These are phyloP conservation scores for Bombylius major DNA, from an alignment of 2,888 invertebrate genomes.

Conservation along the genomic window DNA sequence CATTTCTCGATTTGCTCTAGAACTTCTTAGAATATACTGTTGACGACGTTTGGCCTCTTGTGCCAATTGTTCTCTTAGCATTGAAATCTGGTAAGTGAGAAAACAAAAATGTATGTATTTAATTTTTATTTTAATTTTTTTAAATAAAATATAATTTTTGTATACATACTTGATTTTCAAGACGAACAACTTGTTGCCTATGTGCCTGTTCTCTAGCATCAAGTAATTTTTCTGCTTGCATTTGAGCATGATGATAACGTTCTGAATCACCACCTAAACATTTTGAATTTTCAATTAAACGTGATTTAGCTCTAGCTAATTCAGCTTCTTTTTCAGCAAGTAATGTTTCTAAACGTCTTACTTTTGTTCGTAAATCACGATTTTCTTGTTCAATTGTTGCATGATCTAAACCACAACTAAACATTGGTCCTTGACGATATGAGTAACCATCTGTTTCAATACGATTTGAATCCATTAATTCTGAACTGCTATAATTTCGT, in stretches of 20 bases:
- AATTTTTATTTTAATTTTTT: no score
- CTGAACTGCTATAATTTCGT: slow-evolving; percentile 16
- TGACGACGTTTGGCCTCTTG: slow-evolving; percentile 85
- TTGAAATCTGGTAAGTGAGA: slow-evolving; percentile 45
- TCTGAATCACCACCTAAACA: slow-evolving; percentile 58
- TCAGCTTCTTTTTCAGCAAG: slow-evolving; percentile 71
- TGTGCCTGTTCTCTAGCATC: slow-evolving; percentile 83
- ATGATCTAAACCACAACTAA: slow-evolving; percentile 34
- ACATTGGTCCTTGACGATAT: slow-evolving; percentile 17
- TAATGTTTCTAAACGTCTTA: slow-evolving; percentile 62
- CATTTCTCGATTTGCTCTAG: slow-evolving; percentile 79
- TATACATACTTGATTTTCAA: slow-evolving; percentile 83
- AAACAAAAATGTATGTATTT: background rate
- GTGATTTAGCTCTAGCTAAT: slow-evolving; percentile 44
- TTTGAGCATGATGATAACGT: slow-evolving; percentile 70
- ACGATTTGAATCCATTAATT: slow-evolving; percentile 34
- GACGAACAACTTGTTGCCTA: slow-evolving; percentile 71
- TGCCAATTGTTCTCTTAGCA: slow-evolving; percentile 66
- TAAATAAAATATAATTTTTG: no score
- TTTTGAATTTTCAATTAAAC: slow-evolving; percentile 33
- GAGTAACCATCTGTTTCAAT: slow-evolving; percentile 34
- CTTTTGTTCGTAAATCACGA: slow-evolving; percentile 67
- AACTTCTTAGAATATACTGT: slow-evolving; percentile 73
- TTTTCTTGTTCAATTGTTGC: slow-evolving; percentile 70
- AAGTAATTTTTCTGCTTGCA: slow-evolving; percentile 78